phyloP scores from a whole-genome alignment of 2,888 invertebrate genomes.

The Mamestra brassicae region DNA sequence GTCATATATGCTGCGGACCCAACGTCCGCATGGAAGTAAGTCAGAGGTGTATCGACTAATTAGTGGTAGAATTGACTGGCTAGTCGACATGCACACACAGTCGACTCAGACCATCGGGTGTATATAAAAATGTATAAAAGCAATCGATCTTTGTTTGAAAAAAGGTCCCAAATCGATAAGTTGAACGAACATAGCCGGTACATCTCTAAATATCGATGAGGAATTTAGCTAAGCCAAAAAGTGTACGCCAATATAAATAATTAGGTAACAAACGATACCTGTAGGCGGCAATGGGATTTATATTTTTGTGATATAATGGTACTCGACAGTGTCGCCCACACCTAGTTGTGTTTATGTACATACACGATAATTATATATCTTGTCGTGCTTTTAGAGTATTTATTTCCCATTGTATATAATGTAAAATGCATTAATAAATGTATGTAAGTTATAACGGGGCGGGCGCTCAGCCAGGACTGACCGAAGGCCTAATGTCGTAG shows the following conservation, averaged over 20 bases:
- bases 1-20: slow-evolving; percentile 10
- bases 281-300: slow-evolving; percentile 77
- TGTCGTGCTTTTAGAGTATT: slow-evolving; percentile 86
- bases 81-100: slow-evolving; percentile 20
- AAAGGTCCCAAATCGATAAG: slow-evolving; percentile 32
- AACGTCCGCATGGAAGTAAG: slow-evolving; percentile 5
- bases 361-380: slow-evolving; percentile 83
- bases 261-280: slow-evolving; percentile 71
- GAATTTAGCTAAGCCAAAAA: slow-evolving; percentile 87
- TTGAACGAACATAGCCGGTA: slow-evolving; percentile 55
- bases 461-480: slow-evolving; percentile 72
- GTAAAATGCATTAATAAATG: slow-evolving; percentile 79
- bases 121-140: slow-evolving; percentile 56
- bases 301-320: slow-evolving; percentile 82
- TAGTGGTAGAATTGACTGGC: slow-evolving; percentile 45
- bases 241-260: slow-evolving; percentile 81
- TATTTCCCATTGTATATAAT: slow-evolving; percentile 90
- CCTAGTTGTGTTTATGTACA: slow-evolving; percentile 81
- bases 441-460: slow-evolving; percentile 68
- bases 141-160: slow-evolving; percentile 38
- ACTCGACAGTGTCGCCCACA: slow-evolving; percentile 68
- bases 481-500: slow-evolving; percentile 72
- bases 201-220: slow-evolving; percentile 66
- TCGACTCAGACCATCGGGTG: slow-evolving; percentile 48
- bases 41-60: slow-evolving; percentile 60